Conservation (phyloP, 2,888 invertebrate genomes). For the Silvanus unidentatus region DNA sequence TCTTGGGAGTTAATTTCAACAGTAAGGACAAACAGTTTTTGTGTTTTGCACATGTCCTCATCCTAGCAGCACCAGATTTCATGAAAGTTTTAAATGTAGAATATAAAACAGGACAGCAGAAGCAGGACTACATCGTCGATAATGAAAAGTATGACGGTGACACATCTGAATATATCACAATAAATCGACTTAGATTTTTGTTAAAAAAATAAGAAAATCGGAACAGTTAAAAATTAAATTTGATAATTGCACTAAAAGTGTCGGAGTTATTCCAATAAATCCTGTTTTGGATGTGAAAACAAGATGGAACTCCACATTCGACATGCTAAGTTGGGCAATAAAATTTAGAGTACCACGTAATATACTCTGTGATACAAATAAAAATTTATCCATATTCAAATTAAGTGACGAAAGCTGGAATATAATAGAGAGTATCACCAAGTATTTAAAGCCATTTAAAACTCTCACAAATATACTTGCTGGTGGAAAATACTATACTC, state of each 20-base stretch:
- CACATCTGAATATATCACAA: neutral
- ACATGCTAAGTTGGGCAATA: neutral
- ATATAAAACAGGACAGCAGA: neutral
- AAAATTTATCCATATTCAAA: neutral
- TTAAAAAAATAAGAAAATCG: neutral
- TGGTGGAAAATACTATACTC: neutral
- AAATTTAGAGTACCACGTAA: neutral
- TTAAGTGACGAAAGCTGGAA: neutral
- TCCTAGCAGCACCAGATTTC: neutral
- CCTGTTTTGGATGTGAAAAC: neutral
- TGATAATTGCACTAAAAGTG: neutral
- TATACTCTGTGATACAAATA: neutral
- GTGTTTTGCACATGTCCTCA: neutral
- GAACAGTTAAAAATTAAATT: constrained; percentile 1
- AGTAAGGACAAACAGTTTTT: neutral
- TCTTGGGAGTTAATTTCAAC: neutral
- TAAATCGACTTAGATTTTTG: neutral
- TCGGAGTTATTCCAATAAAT: neutral
- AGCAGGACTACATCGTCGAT: neutral
- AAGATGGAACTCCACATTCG: neutral
- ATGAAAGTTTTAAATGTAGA: constrained; percentile 1
- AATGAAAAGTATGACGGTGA: neutral
- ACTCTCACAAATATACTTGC: neutral
- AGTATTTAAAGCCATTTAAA: neutral
- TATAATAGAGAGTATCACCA: neutral